Evolutionary conservation across 2,888 invertebrate species (phyloP), one percentile per base, ranked within the genome.

Genomic region (Perizoma affinitatum): DNA sequence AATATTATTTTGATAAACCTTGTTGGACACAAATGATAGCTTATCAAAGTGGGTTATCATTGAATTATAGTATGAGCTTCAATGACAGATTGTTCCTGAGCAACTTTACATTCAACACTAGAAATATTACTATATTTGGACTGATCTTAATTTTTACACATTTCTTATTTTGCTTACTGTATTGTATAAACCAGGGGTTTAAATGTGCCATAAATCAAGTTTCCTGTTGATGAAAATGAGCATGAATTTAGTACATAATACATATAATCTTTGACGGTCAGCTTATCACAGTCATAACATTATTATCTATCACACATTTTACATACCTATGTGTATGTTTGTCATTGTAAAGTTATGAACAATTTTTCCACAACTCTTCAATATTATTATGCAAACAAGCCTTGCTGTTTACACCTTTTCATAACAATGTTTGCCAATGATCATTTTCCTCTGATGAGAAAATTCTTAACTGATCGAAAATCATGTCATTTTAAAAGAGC

Each of bases 31-130:
- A 33, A 5, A 33, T 57, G 46, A 46, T 49, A 57, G n/a, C 43
- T 68, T 76, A 78, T 78, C 71, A 66, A 71, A 66, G 54, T 78
- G 63, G 76, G 72, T 75, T 79, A 75, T 76, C 73, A 67, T 54
- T 49, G 53, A 42, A 4, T 41, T 49, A 9, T 52, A 67, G 11
- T 51, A 46, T 22, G 42, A 50, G 50, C 11, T 34, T 51, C 55
- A 55, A 56, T 61, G 40, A 53, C 53, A 56, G 9, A 9, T 38
- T 41, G n/a, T 9, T 55, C 11, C 48, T n/a, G 6, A 48, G 41
- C 7, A 34, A 47, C 40, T 5, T 43, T 42, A 48, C 35, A 48
- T 11, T 35, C 34, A 9, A 34, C 33, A 36, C 34, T 22, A 8
- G 22, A 10, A 22, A 22, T 22, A 22, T 22, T 22, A 22, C 22